phyloP scores from a whole-genome alignment of 2,888 invertebrate species.

The Nomada flava region DNA sequence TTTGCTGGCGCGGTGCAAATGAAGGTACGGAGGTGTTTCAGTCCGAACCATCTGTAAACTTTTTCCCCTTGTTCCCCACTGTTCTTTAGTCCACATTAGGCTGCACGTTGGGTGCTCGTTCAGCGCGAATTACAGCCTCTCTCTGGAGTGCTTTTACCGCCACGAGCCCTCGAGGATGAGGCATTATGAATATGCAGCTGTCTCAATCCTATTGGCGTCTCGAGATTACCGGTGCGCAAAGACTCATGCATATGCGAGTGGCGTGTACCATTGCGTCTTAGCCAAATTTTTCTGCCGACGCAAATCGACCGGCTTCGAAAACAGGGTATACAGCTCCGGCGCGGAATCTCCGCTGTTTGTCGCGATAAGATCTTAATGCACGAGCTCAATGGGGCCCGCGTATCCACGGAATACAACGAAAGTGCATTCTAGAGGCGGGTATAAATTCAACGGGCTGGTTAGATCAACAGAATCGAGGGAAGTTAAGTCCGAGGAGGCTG shows the following conservation, averaged over 20 bases:
- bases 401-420: conserved; percentile 29
- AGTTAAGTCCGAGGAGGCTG: no score
- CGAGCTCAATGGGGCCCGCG: not conserved
- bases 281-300: conserved; percentile 11
- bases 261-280: conserved; percentile 10
- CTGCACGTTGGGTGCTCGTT: conserved; percentile 28
- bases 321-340: not conserved
- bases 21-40: conserved; percentile 36
- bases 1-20: conserved; percentile 31
- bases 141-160: conserved; percentile 54
- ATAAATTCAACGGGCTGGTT: conserved; percentile 19
- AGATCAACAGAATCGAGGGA: not conserved
- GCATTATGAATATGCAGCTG: conserved; percentile 56
- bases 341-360: not conserved
- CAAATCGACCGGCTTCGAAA: not conserved
- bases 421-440: conserved; percentile 21
- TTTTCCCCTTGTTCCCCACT: conserved; percentile 9
- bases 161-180: conserved; percentile 52
- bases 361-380: conserved; percentile 1
- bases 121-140: conserved; percentile 15
- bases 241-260: conserved; percentile 37
- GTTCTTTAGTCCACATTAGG: conserved; percentile 11
- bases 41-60: conserved; percentile 26
- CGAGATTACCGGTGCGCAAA: conserved; percentile 33
- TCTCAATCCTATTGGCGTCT: conserved; percentile 41